Conservation (phyloP, 2,888 invertebrate genomes). For the Prionchulus punctatus region DNA sequence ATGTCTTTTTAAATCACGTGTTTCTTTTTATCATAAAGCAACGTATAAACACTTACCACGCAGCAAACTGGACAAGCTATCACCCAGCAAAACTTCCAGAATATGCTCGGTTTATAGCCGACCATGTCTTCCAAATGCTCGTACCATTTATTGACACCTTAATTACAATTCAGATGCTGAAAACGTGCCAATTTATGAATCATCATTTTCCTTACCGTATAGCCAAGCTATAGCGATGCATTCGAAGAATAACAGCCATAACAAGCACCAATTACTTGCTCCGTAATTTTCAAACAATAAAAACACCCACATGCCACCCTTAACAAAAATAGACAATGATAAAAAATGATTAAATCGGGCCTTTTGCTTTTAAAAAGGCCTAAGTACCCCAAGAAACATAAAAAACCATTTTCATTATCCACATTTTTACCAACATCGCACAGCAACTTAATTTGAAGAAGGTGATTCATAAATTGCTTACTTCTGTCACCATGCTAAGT, state of each 20-base stretch:
- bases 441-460: no score
- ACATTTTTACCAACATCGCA: no score
- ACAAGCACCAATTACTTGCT: conserved; percentile 46
- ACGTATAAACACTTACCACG: no score
- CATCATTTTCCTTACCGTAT: conserved; percentile 54
- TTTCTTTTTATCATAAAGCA: no score
- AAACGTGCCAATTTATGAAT: no score
- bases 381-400: no score
- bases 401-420: no score
- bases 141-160: conserved; percentile 75
- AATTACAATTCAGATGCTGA: no score
- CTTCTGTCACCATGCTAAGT: conserved; percentile 47
- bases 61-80: conserved; percentile 82
- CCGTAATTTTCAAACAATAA: conserved; percentile 49
- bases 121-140: conserved; percentile 96
- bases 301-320: conserved; percentile 52
- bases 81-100: conserved; percentile 98
- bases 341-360: no score
- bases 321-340: no score
- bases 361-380: no score
- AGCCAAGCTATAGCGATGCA: conserved; percentile 63
- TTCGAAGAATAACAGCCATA: conserved; percentile 50
- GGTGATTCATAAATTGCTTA: conserved; percentile 16
- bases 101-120: conserved; percentile 86
- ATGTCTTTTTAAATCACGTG: no score